These are phyloP conservation scores for Alentia gelatinosa DNA, from an alignment of 2,888 invertebrate species.

Conservation along the genomic window DNA sequence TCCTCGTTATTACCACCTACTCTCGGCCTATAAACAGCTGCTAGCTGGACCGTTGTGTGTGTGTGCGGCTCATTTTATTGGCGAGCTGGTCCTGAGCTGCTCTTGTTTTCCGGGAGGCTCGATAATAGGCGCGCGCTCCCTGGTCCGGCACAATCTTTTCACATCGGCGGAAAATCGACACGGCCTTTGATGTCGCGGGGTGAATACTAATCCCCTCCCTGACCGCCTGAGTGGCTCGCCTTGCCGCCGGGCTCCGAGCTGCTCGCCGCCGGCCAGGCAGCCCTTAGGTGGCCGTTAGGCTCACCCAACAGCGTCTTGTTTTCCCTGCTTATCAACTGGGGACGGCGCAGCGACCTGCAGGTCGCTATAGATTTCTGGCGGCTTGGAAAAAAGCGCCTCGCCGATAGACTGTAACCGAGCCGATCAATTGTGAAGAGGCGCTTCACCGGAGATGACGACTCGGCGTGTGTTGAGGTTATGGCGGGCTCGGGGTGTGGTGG, in stretches of 20 bases:
- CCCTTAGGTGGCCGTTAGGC: neutral
- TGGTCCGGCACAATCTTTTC: slow-evolving; percentile 22
- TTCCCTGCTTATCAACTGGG: neutral
- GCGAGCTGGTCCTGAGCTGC: neutral
- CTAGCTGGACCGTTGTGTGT: too few species aligned
- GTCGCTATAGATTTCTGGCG: neutral
- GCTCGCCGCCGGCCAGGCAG: too few species aligned
- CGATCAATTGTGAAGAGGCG: neutral
- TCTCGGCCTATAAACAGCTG: too few species aligned
- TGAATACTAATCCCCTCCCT: neutral
- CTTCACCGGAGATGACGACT: too few species aligned
- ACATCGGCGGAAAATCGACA: slow-evolving; percentile 26
- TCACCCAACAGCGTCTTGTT: neutral
- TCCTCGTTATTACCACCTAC: too few species aligned
- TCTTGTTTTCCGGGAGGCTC: neutral
- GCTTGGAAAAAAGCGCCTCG: neutral
- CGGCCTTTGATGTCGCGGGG: neutral
- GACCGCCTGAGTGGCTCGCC: neutral
- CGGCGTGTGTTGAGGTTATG: too few species aligned
- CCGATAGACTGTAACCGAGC: neutral
- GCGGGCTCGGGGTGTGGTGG: too few species aligned
- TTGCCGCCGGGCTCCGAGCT: too few species aligned
- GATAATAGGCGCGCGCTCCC: neutral
- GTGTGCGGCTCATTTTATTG: too few species aligned
- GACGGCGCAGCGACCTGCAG: neutral